Evolutionary conservation across 2,113 vertebrate species (phyloP).

Genomic region (Trachemys scripta): DNA sequence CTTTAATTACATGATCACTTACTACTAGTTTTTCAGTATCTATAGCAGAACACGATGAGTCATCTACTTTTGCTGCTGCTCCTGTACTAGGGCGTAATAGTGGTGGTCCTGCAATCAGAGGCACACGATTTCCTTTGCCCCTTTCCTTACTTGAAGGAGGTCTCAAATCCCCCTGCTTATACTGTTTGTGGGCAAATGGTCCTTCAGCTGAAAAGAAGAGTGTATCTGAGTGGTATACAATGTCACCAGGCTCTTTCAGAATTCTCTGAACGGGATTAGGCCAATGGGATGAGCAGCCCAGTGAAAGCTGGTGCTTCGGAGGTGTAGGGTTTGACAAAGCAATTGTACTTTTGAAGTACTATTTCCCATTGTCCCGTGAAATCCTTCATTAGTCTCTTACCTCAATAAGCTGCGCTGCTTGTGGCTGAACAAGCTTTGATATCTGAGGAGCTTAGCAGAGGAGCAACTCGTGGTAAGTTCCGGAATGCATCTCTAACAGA

Average conservation of each 20-base stretch:
- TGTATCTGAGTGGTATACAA: background rate
- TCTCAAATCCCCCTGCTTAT: background rate
- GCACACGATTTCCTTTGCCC: background rate
- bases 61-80: background rate
- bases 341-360: background rate
- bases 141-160: background rate
- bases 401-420: background rate
- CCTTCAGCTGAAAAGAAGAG: background rate
- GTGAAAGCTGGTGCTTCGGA: background rate
- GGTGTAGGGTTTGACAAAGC: background rate
- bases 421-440: background rate
- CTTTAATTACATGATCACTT: background rate
- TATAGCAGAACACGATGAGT: background rate
- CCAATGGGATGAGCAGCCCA: background rate
- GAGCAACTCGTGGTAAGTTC: background rate
- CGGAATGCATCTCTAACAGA: conserved; percentile 14
- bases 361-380: background rate
- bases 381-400: background rate
- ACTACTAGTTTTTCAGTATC: background rate
- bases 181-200: background rate
- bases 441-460: background rate
- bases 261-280: background rate
- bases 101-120: background rate
- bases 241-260: background rate
- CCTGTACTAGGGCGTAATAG: background rate